These are phyloP conservation scores for Zapornia atra DNA, from an alignment of 2,113 vertebrate genomes.

Conservation along the genomic window DNA sequence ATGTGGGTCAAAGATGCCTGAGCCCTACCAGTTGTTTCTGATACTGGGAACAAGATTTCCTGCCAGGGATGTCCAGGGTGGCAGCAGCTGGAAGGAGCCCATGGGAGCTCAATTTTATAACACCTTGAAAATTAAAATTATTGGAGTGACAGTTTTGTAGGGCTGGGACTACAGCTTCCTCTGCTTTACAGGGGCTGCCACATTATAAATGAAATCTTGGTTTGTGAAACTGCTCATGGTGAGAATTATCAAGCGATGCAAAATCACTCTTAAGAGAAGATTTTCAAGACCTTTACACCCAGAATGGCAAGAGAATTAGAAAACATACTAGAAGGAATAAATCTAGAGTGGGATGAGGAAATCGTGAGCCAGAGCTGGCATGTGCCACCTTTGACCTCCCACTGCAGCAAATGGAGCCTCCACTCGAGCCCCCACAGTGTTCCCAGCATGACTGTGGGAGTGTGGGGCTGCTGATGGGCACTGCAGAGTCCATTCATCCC, in stretches of 20 bases:
- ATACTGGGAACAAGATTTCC: neutral
- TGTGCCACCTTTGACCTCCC: neutral
- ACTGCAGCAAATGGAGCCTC: neutral
- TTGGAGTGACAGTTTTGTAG: neutral
- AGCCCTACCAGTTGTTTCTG: neutral
- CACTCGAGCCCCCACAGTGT: rapidly evolving
- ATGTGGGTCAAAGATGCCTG: neutral
- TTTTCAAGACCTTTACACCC: neutral
- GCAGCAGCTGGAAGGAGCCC: neutral
- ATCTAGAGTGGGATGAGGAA: neutral
- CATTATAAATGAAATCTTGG: neutral
- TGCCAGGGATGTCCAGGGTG: neutral
- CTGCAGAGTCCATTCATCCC: rapidly evolving
- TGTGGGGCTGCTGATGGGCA: neutral
- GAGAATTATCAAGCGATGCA: neutral
- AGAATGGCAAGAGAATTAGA: neutral
- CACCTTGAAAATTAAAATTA: neutral
- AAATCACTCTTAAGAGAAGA: neutral
- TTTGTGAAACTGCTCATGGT: neutral
- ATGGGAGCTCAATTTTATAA: neutral
- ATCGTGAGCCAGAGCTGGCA: neutral
- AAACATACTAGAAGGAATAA: neutral
- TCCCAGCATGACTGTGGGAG: neutral
- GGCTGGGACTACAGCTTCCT: neutral
- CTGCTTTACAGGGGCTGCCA: neutral